Evolutionary conservation across 2,797 vertebrate genomes (phyloP).

Genomic region (Micropoecilia bifurca): DNA sequence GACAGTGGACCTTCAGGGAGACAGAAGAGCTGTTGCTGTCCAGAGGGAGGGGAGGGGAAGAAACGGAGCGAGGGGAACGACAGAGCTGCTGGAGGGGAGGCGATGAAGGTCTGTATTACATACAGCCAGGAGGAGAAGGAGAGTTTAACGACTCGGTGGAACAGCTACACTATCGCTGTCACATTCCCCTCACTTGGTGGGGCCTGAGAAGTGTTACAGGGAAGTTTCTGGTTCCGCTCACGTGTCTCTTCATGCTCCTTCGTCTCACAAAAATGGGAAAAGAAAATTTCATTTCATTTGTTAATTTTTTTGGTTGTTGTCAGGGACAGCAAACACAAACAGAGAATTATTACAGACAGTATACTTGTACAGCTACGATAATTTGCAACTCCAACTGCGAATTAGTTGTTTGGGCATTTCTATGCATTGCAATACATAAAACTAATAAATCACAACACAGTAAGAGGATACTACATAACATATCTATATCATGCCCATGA

Average conservation of each 20-base stretch:
- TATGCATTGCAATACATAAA: too few relatives aligned
- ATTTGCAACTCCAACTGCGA: too few relatives aligned
- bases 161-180: constrained; percentile 8
- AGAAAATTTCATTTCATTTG: not conserved
- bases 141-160: constrained; percentile 5
- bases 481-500: too few relatives aligned
- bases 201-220: not conserved
- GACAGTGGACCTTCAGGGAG: constrained; percentile 76
- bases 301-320: too few relatives aligned
- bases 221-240: not conserved
- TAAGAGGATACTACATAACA: too few relatives aligned
- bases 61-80: constrained; percentile 19
- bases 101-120: constrained; percentile 26
- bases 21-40: constrained; percentile 65
- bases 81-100: constrained; percentile 41
- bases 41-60: constrained; percentile 18
- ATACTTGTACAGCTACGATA: too few relatives aligned
- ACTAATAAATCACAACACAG: too few relatives aligned
- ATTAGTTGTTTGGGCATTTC: too few relatives aligned
- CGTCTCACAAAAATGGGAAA: not conserved
- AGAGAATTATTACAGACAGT: too few relatives aligned
- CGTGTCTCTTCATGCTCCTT: not conserved
- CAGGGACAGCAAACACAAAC: too few relatives aligned
- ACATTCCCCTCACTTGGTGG: not conserved
- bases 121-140: constrained; percentile 1